Percentiles rank a stretch among this genome's conserved stretches.
Conservation (phyloP, 2,113 vertebrate genomes). For the Galemys pyrenaicus region DNA sequence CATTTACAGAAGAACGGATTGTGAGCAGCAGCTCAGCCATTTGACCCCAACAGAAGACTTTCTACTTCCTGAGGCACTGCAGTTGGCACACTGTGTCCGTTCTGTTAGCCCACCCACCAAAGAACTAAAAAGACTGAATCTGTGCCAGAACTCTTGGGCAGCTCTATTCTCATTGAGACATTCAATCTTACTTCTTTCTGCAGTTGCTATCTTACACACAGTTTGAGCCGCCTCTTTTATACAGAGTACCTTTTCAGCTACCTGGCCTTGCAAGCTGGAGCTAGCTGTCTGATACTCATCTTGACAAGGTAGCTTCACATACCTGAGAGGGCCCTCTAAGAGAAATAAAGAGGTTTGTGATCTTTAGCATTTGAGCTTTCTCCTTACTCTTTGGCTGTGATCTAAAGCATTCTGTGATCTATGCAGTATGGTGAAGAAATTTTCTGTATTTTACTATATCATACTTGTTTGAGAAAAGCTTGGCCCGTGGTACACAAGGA, state of each 20-base stretch:
- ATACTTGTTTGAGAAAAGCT: constrained; percentile 22
- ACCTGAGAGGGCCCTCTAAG: constrained; percentile 2
- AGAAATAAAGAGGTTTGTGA: constrained; percentile 53
- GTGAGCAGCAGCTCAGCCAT: not conserved
- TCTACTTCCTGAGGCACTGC: constrained; percentile 31
- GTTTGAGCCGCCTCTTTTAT: constrained; percentile 44
- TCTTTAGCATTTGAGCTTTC: constrained; percentile 33
- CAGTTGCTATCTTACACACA: constrained; percentile 51
- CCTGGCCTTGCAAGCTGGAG: constrained; percentile 28
- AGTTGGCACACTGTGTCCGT: constrained; percentile 1
- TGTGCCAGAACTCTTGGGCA: constrained; percentile 6
- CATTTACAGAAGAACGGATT: not conserved
- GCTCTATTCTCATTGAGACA: not conserved
- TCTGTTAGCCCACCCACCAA: constrained; percentile 22
- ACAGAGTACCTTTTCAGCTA: constrained; percentile 59
- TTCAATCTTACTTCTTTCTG: constrained; percentile 42
- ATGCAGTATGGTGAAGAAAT: not conserved
- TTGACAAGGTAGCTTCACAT: constrained; percentile 45
- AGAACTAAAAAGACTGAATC: constrained; percentile 35
- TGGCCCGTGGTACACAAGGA: not conserved
- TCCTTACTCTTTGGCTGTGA: not conserved
- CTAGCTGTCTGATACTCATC: constrained; percentile 46
- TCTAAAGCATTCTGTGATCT: constrained; percentile 16
- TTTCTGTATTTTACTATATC: not conserved
- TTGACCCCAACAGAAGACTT: constrained; percentile 32